Evolutionary conservation across 2,888 invertebrate genomes (phyloP), one percentile per base, ranked within the genome.

Genomic region (Pterostichus niger): DNA sequence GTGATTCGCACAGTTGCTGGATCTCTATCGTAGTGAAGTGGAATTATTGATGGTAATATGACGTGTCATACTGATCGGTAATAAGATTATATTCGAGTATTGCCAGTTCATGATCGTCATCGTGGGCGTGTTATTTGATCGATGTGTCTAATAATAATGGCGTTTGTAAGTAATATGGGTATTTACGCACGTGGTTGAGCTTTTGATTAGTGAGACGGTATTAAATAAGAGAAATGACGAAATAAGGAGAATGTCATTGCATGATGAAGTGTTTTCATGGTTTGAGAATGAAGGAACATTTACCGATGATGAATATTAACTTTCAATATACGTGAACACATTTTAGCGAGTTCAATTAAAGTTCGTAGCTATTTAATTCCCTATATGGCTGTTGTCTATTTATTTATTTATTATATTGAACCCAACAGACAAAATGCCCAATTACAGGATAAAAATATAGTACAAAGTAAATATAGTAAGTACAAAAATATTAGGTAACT

Each of bases 71-170:
- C 46, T 44, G 78, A 79, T 79, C 77, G 44, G 49, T 75, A 75
- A 75, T 75, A 75, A 75, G 75, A 75, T 75, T 75, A 75, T 52
- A 75, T 52, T 49, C 49, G 75, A 75, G 33, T 75, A 75, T 73
- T 33, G 75, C 49, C 52, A 31, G 75, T 52, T 31, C 49, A 31
- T 75, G 75, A 75, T 24, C 52, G 59, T 17, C 7, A 31, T 59
- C 59, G 31, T 59, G 31, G 6, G 9, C 46, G 52, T 9, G 46
- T 46, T 11, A 75, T 13, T 31, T 49, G 49, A 75, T 49, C 31
- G 75, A 75, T 75, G 52, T 10, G n/a, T 49, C n/a, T 75, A 49
- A 35, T 35, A 52, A 75, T 75, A 79, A 61, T 79, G 78, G 59
- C 44, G 49, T 49, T 75, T 75, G 78, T 79, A 59, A 79, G 78